Evolutionary conservation across 64 coral and sea anemone genomes (phyloP).

Genomic region (Stylophora pistillata): DNA sequence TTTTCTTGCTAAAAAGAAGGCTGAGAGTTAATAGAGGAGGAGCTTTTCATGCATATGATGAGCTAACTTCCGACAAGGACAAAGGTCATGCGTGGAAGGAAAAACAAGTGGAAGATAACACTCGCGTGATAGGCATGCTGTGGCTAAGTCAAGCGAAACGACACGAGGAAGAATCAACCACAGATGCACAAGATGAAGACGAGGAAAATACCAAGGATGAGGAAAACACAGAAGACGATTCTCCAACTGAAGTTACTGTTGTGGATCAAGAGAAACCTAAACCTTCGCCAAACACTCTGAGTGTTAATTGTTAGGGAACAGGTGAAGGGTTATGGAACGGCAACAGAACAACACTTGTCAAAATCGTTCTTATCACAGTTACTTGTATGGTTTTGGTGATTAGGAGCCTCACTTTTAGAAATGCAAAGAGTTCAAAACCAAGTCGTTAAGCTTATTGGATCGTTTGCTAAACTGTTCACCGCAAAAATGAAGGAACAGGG

Average conservation of each 20-base stretch:
- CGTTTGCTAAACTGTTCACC: background rate
- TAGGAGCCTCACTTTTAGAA: background rate
- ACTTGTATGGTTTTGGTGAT: background rate
- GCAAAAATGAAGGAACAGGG: background rate
- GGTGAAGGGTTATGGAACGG: too few relatives aligned
- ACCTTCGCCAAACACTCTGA: slow-evolving; percentile 14
- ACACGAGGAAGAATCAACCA: slow-evolving; percentile 56
- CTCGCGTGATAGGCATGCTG: slow-evolving; percentile 77
- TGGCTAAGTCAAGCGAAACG: slow-evolving; percentile 79
- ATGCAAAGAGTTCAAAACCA: background rate
- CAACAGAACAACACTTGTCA: background rate
- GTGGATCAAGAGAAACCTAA: slow-evolving; percentile 8
- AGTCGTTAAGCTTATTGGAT: slow-evolving; percentile 13
- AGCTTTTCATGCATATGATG: slow-evolving; percentile 84
- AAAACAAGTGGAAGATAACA: slow-evolving; percentile 61
- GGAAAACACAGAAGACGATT: background rate
- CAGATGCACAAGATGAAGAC: slow-evolving; percentile 35
- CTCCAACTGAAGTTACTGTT: background rate
- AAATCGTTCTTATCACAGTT: slow-evolving; percentile 6
- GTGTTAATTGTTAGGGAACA: slow-evolving; percentile 21
- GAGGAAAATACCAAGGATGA: background rate
- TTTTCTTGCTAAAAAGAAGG: slow-evolving; percentile 72
- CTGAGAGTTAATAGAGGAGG: slow-evolving; percentile 51
- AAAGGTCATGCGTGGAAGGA: slow-evolving; percentile 75
- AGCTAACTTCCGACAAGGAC: slow-evolving; percentile 59